Evolutionary conservation across 2,113 vertebrate genomes (phyloP), one percentile per base, ranked within the genome.

Genomic region (Nematolebias whitei): DNA sequence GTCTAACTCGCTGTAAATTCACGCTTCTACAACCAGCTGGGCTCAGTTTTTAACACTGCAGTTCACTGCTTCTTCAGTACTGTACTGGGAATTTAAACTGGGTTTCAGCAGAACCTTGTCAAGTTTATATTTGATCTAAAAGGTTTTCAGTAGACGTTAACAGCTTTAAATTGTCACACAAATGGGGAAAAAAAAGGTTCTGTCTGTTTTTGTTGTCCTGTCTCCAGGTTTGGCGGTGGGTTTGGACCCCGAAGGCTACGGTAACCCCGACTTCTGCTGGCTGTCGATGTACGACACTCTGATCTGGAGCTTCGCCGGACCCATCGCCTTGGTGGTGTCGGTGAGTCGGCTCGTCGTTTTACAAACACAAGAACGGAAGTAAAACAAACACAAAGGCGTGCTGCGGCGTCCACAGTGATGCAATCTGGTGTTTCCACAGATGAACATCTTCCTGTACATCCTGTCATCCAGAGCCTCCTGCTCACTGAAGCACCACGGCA

Each of bases 251-350:
- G 95, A 98, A 84, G 96, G 96, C 39, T 98, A 98, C 0, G 96
- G 96, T 15, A 98, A 97, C 88, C 94, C 96, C 0, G 97, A 98
- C 74, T 98, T 96, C 92, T 98, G 96, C 72, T 98, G 96, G 97
- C 89, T 98, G 43, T 95, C 96, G 18, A 85, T 98, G 80, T 95
- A 97, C 0, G 97, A 98, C 76, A 96, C 93, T 0, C 91, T 98
- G 43, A 94, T 98, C 72, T 98, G 97, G 97, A 98, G 97, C 78
- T 93, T 98, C 4, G 95, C 94, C 0, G 96, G 96, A 40, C 96
- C 96, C 7, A 93, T 95, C 29, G 91, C 92, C 50, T 89, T 93
- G 0, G 94, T 92, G 0, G 91, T 95, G 16, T 93, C 95, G 15
- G 97, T 98, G 84, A 80, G 95, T 92, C n/a, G n/a, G n/a, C n/a